Percentiles rank a stretch among this genome's conserved stretches.
Conservation (phyloP, 2,888 invertebrate species). For the Lepidocyrtinus sp. region DNA sequence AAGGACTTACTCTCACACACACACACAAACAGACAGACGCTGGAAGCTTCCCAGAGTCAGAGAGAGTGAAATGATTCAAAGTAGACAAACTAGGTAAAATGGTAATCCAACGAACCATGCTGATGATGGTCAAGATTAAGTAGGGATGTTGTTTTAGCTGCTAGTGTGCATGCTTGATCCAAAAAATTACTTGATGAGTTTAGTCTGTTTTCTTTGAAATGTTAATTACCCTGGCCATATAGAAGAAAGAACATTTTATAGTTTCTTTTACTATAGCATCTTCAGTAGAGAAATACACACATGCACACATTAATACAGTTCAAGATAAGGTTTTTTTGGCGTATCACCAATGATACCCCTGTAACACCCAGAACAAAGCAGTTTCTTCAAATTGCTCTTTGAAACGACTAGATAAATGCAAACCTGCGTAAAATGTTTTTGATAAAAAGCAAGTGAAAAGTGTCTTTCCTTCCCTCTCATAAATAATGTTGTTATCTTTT, state of each 20-base stretch:
- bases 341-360: not conserved
- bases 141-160: constrained; percentile 5
- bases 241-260: constrained; percentile 32
- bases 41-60: not conserved
- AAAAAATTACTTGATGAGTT: constrained; percentile 20
- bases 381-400: constrained; percentile 9
- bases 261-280: constrained; percentile 2
- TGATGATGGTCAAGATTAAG: not conserved
- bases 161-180: constrained; percentile 16
- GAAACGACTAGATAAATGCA: constrained; percentile 6
- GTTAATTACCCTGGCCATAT: constrained; percentile 42
- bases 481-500: constrained; percentile 35
- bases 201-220: constrained; percentile 21
- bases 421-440: constrained; percentile 5
- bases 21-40: no score
- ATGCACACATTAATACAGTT: not conserved
- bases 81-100: not conserved
- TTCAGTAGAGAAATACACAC: no score
- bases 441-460: constrained; percentile 11
- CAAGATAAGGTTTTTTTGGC: constrained; percentile 1
- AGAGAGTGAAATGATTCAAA: not conserved
- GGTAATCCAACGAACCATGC: constrained; percentile 12
- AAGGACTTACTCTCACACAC: not conserved
- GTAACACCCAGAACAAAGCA: not conserved
- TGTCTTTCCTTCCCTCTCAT: constrained; percentile 11